Evolutionary conservation across 2,888 invertebrate species (phyloP).

Genomic region (Nowickia ferox): DNA sequence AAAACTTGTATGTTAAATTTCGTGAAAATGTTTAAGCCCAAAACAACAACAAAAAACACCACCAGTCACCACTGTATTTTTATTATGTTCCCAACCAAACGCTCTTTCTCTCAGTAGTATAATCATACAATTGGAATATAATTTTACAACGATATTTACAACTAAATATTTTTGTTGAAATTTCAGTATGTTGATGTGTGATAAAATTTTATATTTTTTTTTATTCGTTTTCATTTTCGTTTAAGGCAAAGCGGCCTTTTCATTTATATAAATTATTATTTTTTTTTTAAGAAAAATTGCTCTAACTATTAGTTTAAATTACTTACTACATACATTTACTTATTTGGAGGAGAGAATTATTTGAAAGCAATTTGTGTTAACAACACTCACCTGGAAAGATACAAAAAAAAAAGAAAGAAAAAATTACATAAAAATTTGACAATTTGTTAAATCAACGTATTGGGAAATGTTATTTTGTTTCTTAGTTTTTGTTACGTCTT

Average conservation of each 20-base stretch:
- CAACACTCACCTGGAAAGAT: constrained; percentile 67
- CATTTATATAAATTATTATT: constrained; percentile 9
- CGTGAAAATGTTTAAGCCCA: constrained; percentile 18
- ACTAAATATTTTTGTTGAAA: constrained; percentile 47
- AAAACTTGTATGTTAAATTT: constrained; percentile 14
- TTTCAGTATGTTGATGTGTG: constrained; percentile 62
- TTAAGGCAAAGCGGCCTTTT: constrained; percentile 40
- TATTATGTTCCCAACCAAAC: not conserved
- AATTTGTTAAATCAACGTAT: constrained; percentile 25
- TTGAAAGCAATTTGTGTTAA: constrained; percentile 53
- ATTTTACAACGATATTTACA: constrained; percentile 49
- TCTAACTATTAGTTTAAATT: constrained; percentile 56
- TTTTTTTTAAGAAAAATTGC: constrained; percentile 17
- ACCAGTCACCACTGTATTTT: constrained; percentile 22
- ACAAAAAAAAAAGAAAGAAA: constrained; percentile 29
- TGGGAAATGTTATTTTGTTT: constrained; percentile 9
- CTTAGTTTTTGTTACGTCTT: not conserved
- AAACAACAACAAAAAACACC: constrained; percentile 14
- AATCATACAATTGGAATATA: constrained; percentile 37
- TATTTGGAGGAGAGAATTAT: constrained; percentile 43
- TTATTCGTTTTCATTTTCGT: constrained; percentile 17
- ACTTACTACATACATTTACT: constrained; percentile 60
- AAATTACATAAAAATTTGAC: constrained; percentile 38
- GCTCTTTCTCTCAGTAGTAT: not conserved
- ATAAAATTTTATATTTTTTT: constrained; percentile 59